Percentiles rank a stretch among this genome's conserved stretches.
Conservation (phyloP, 2,888 invertebrate genomes). For the Mystacides longicornis region DNA sequence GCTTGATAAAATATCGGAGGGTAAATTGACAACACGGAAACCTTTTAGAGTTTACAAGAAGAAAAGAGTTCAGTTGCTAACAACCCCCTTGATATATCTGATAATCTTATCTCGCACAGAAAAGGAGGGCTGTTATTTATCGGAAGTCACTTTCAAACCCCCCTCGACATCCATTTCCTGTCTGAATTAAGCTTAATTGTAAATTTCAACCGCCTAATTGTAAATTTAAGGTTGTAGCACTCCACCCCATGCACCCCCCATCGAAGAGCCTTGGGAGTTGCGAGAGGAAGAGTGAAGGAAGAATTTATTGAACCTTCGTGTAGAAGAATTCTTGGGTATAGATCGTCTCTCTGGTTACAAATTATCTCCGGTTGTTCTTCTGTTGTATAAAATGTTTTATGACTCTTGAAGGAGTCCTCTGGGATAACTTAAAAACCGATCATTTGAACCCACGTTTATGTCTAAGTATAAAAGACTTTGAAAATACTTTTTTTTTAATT, state of each 20-base stretch:
- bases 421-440: too few species aligned
- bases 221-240: slow-evolving; percentile 15
- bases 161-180: slow-evolving; percentile 17
- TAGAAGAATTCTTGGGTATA: too few species aligned
- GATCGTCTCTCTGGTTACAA: too few species aligned
- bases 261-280: neutral
- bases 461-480: too few species aligned
- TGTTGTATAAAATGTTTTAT: too few species aligned
- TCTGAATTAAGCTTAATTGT: slow-evolving; percentile 26
- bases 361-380: too few species aligned
- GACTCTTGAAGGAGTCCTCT: too few species aligned
- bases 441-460: too few species aligned
- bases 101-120: slow-evolving; percentile 22
- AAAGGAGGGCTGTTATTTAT: slow-evolving; percentile 19
- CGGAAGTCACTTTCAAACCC: slow-evolving; percentile 15
- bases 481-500: too few species aligned
- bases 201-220: slow-evolving; percentile 26
- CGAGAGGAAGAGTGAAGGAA: slow-evolving; percentile 6
- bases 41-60: neutral
- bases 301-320: too few species aligned
- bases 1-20: too few species aligned
- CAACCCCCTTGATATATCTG: slow-evolving; percentile 4
- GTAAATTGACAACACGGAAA: too few species aligned
- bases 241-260: slow-evolving; percentile 6
- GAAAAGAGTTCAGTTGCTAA: neutral